These are phyloP conservation scores for Alethe diademata DNA, from an alignment of 2,113 vertebrate species.

Conservation along the genomic window DNA sequence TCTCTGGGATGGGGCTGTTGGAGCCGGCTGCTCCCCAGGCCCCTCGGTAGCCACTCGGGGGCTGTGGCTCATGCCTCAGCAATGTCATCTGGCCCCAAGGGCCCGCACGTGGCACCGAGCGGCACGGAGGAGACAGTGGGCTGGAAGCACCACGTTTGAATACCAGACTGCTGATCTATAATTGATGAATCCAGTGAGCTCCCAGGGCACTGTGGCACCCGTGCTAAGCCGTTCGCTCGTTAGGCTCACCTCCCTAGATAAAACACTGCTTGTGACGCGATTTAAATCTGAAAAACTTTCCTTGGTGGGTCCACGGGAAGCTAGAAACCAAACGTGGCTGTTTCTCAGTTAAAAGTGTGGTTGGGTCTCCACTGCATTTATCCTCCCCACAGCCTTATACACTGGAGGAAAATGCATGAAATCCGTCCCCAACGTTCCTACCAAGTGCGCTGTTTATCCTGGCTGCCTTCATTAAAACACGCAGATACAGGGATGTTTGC, in stretches of 20 bases:
- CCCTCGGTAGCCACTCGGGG: not conserved
- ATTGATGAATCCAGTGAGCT: not conserved
- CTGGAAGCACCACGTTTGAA: conserved; percentile 14
- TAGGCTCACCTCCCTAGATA: not conserved
- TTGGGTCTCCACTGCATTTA: not conserved
- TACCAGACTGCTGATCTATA: conserved; percentile 51
- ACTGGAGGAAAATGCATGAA: not conserved
- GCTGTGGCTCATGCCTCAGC: conserved; percentile 41
- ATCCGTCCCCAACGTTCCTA: not conserved
- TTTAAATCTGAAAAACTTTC: not conserved
- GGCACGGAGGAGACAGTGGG: conserved; percentile 24
- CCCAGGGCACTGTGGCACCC: not conserved
- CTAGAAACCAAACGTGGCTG: not conserved
- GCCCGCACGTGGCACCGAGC: not conserved
- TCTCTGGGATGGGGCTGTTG: not conserved
- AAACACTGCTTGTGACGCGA: not conserved
- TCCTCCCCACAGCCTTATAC: not conserved
- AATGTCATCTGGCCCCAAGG: conserved; percentile 48
- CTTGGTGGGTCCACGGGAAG: not conserved
- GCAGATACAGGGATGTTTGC: conserved; percentile 1
- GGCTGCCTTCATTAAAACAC: not conserved
- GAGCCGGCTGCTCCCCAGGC: not conserved
- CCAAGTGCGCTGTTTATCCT: not conserved
- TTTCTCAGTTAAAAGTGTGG: not conserved
- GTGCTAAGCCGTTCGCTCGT: not conserved